Evolutionary conservation across 2,888 invertebrate species (phyloP).

Genomic region (Automeris io): DNA sequence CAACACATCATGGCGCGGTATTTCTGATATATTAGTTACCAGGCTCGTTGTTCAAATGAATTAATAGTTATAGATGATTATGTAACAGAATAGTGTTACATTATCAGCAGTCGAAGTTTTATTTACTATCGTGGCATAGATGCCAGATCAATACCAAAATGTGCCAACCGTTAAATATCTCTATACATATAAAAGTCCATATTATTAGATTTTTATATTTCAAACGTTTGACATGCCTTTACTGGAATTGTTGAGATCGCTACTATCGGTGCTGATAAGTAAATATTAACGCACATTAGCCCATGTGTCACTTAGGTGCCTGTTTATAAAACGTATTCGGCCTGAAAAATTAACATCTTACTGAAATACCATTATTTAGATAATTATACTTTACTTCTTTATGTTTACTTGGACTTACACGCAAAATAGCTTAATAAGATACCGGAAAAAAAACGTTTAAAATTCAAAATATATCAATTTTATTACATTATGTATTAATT

Average conservation of each 20-base stretch:
- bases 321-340: conserved; percentile 17
- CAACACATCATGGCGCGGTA: conserved; percentile 29
- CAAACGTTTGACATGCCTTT: not conserved
- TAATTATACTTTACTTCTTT: too few relatives aligned
- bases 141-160: conserved; percentile 8
- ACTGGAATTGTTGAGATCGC: not conserved
- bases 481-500: not conserved
- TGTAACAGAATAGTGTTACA: not conserved
- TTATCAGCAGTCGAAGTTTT: not conserved
- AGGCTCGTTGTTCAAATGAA: conserved; percentile 22
- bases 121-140: not conserved
- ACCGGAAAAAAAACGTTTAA: too few relatives aligned
- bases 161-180: conserved; percentile 31
- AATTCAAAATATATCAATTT: not conserved
- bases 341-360: too few relatives aligned
- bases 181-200: not conserved
- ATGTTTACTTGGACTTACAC: too few relatives aligned
- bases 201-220: not conserved
- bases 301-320: conserved; percentile 16
- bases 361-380: too few relatives aligned
- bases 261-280: not conserved
- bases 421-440: too few relatives aligned
- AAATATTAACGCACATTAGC: conserved; percentile 22
- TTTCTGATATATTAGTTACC: conserved; percentile 33
- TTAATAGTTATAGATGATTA: not conserved